Evolutionary conservation across 2,113 vertebrate species (phyloP).

Genomic region (Nanorana parkeri): DNA sequence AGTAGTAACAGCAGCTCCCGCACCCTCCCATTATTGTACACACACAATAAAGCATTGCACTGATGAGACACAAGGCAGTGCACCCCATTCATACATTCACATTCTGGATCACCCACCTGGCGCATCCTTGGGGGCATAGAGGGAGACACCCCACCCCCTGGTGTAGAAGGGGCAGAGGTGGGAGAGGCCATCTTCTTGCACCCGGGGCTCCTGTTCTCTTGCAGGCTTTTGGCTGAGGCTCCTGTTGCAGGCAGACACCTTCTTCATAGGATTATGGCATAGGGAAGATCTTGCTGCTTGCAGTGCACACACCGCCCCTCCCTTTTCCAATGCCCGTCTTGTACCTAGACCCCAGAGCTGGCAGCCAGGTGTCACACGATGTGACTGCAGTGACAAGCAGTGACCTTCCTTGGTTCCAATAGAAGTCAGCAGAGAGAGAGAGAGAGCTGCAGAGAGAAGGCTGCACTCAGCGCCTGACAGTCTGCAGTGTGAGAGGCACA

Average conservation of each 20-base stretch:
- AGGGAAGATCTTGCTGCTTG: background rate
- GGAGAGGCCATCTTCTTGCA: constrained; percentile 66
- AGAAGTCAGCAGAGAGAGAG: background rate
- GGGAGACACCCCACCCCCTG: constrained; percentile 63
- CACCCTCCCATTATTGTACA: background rate
- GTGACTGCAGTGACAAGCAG: constrained; percentile 24
- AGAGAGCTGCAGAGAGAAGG: background rate
- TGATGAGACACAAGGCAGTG: background rate
- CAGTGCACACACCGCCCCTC: background rate
- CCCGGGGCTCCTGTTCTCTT: constrained; percentile 40
- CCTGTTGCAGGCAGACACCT: constrained; percentile 15
- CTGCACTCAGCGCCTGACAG: constrained; percentile 15
- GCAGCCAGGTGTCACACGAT: background rate
- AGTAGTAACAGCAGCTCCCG: background rate
- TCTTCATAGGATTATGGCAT: background rate
- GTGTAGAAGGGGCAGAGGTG: constrained; percentile 61
- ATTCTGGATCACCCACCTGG: constrained; percentile 61
- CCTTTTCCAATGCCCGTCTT: background rate
- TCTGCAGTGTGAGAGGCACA: constrained; percentile 36
- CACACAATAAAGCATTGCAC: no score
- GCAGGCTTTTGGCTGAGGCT: background rate
- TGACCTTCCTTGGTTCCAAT: constrained; percentile 26
- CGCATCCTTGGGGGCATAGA: constrained; percentile 57
- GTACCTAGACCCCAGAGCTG: background rate
- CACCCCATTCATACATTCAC: background rate